These are phyloP conservation scores for Mola mola DNA, from an alignment of 2,113 vertebrate species.

Conservation along the genomic window DNA sequence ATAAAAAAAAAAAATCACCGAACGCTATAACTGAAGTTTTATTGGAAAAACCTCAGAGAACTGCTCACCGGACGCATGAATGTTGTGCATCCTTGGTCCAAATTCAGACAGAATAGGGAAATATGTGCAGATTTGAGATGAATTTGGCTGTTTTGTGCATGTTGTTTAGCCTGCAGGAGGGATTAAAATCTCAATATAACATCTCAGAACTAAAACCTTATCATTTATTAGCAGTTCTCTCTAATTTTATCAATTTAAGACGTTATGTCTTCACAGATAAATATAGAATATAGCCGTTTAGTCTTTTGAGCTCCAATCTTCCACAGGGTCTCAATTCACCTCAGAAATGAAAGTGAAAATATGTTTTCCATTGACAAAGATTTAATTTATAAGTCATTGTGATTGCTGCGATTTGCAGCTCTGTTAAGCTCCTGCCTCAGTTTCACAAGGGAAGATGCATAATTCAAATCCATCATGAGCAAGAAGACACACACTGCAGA, in stretches of 20 bases:
- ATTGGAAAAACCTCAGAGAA: constrained; percentile 36
- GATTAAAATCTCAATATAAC: too few species aligned
- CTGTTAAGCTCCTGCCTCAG: constrained; percentile 33
- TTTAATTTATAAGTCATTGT: not conserved
- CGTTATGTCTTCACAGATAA: not conserved
- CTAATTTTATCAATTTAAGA: too few species aligned
- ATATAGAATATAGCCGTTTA: not conserved
- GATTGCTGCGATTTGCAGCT: constrained; percentile 34
- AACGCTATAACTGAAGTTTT: constrained; percentile 35
- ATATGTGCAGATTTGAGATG: too few species aligned
- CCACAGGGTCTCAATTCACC: not conserved
- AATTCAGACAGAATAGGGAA: too few species aligned
- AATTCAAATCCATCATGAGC: constrained; percentile 58
- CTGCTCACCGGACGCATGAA: constrained; percentile 21
- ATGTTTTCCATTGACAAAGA: constrained; percentile 8
- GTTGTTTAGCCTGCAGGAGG: too few species aligned
- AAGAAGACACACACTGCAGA: constrained; percentile 42
- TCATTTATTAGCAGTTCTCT: too few species aligned
- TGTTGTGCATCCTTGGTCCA: not conserved
- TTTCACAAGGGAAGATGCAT: constrained; percentile 53
- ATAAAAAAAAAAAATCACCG: constrained; percentile 18
- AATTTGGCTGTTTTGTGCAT: too few species aligned
- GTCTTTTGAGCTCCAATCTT: not conserved
- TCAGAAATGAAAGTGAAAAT: not conserved
- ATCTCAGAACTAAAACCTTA: too few species aligned